Evolutionary conservation across 2,888 invertebrate genomes (phyloP), one percentile per base, ranked within the genome.

Genomic region (Branchinecta sandiegonensis): DNA sequence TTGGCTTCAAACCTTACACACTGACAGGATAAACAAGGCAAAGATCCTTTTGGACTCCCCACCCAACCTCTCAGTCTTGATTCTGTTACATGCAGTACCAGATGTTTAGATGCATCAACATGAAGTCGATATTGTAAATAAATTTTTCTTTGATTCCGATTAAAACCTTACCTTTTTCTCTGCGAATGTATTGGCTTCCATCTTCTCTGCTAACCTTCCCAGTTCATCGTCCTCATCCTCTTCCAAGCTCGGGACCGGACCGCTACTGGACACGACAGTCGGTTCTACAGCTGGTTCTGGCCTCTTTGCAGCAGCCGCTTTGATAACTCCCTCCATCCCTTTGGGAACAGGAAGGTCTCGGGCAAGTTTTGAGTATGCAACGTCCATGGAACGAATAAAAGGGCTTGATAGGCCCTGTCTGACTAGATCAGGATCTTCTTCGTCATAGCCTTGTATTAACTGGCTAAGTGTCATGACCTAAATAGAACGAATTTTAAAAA

Each of bases 301-400:
- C 3, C 11, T 67, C 47, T 56, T 48, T 10, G n/a, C n/a, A 37
- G 17, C 13, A 11, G 74, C 72, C 50, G 71, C 72, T 48, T 68
- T 72, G 23, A 79, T 76, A 66, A 84, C 84, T 71, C 84, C 82
- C 37, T 37, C 37, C 37, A 37, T 37, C 6, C 37, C 37, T 37
- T 37, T 37, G 0, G 87, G 87, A 71, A 88, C 77, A 47, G 84
- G 85, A 77, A 88, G 80, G 74, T 84, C 84, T 72, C 86, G 79
- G 8, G 88, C 86, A 71, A 88, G 79, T 75, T 75, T 75, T 47
- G 91, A 83, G 76, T 91, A 93, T 76, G 94, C 94, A 9, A 92
- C 87, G 77, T 94, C 94, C 92, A 94, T 91, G 76, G 89, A 89
- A 71, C 89, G 86, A 69, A 94, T 91, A 77, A 94, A 94, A 0